Conservation (phyloP, 2,797 vertebrate genomes). For the Macroramphosus scolopax region DNA sequence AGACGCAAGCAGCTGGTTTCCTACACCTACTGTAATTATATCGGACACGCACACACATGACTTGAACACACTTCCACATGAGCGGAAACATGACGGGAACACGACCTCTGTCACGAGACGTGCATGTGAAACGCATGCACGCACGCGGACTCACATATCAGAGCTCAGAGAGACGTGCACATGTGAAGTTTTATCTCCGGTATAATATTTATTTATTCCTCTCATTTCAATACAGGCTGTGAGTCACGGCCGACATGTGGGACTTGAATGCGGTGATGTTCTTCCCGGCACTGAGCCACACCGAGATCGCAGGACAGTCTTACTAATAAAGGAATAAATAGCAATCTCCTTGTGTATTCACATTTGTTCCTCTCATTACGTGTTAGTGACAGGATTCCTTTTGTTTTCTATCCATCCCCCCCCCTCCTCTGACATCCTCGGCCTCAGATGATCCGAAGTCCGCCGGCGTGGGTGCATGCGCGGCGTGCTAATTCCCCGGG, state of each 20-base stretch:
- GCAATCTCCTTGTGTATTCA: too few species aligned
- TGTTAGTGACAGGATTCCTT: slow-evolving; percentile 24
- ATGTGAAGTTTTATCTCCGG: slow-evolving; percentile 30
- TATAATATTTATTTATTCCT: slow-evolving; percentile 47
- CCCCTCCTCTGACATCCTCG: slow-evolving; percentile 29
- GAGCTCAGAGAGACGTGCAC: too few species aligned
- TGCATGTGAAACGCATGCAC: not conserved
- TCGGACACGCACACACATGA: slow-evolving; percentile 2
- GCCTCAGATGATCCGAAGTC: slow-evolving; percentile 66
- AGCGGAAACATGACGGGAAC: too few species aligned
- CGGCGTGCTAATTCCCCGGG: slow-evolving; percentile 77
- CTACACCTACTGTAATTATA: not conserved
- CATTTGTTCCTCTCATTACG: too few species aligned
- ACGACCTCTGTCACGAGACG: not conserved
- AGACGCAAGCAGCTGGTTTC: too few species aligned
- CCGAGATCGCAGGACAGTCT: not conserved
- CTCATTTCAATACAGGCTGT: slow-evolving; percentile 33
- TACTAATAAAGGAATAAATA: slow-evolving; percentile 7
- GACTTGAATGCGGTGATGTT: slow-evolving; percentile 11
- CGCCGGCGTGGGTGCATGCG: slow-evolving; percentile 66
- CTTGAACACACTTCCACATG: not conserved
- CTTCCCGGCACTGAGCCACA: slow-evolving; percentile 3
- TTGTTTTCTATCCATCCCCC: slow-evolving; percentile 11
- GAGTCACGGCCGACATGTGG: slow-evolving; percentile 29
- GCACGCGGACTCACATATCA: not conserved